Evolutionary conservation across 1,140 invertebrate species (phyloP).

Genomic region (Drosophila nigromelanica): DNA sequence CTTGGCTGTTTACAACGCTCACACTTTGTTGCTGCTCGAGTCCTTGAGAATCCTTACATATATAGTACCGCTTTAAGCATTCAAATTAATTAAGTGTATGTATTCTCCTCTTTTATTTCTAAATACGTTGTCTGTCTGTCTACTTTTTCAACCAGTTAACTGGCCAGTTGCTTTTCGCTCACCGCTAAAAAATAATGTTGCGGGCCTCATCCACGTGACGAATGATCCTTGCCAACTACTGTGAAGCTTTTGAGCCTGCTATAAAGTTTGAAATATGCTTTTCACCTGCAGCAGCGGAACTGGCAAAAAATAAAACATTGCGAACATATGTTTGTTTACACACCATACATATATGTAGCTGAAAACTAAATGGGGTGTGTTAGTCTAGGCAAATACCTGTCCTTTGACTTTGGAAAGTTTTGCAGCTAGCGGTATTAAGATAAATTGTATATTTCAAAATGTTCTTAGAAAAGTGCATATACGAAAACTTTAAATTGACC

Average conservation of each 20-base stretch:
- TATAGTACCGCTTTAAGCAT: background rate
- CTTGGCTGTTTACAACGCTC: slow-evolving; percentile 20
- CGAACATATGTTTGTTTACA: slow-evolving; percentile 26
- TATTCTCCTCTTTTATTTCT: background rate
- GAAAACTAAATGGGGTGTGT: slow-evolving; percentile 24
- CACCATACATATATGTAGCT: too few species aligned
- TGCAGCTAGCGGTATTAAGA: too few species aligned
- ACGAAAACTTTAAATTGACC: too few species aligned
- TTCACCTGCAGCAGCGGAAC: slow-evolving; percentile 47
- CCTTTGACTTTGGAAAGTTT: background rate
- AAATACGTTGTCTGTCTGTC: background rate
- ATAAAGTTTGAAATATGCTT: slow-evolving; percentile 69
- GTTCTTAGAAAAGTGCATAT: too few species aligned
- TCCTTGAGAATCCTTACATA: background rate
- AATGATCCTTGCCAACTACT: background rate
- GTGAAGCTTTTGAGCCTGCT: background rate
- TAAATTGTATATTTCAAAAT: too few species aligned
- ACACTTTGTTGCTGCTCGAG: slow-evolving; percentile 21
- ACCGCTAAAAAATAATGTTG: too few species aligned
- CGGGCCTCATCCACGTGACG: too few species aligned
- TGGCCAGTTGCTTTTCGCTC: too few species aligned
- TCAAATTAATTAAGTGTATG: slow-evolving; percentile 23
- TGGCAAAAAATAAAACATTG: slow-evolving; percentile 9
- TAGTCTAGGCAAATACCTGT: background rate
- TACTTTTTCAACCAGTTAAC: slow-evolving; percentile 17